Evolutionary conservation across 1,140 invertebrate species (phyloP).

Genomic region (Grapholita molesta): DNA sequence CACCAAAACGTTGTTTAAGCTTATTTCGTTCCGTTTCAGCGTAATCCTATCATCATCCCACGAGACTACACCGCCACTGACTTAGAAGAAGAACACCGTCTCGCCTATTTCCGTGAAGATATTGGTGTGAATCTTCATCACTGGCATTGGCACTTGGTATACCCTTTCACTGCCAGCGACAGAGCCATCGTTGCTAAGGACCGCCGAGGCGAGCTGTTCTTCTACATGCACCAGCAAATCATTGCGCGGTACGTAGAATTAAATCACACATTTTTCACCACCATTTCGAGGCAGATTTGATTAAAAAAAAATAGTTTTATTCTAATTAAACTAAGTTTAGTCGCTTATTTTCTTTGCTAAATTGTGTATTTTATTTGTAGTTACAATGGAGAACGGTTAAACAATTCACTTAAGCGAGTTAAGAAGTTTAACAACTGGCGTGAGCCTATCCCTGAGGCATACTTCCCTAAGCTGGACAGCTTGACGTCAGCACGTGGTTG

Average conservation of each 20-base stretch:
- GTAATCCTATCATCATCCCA: constrained; percentile 80
- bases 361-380: constrained; percentile 39
- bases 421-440: constrained; percentile 77
- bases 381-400: constrained; percentile 80
- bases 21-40: constrained; percentile 37
- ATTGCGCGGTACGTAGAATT: constrained; percentile 72
- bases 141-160: constrained; percentile 87
- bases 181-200: constrained; percentile 80
- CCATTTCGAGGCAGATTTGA: too few relatives aligned
- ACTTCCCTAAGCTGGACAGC: constrained; percentile 80
- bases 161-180: constrained; percentile 76
- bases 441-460: constrained; percentile 77
- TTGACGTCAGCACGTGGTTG: constrained; percentile 77
- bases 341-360: background rate
- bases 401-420: constrained; percentile 75
- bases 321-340: too few relatives aligned
- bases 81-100: constrained; percentile 81
- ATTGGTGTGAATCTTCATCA: constrained; percentile 84
- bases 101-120: constrained; percentile 84
- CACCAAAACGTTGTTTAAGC: background rate
- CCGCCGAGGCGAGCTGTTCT: constrained; percentile 85
- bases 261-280: too few relatives aligned
- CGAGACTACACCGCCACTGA: constrained; percentile 83
- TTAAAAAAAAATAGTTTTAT: too few relatives aligned
- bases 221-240: constrained; percentile 86